A percentile compares a stretch with the other conserved stretches of the same genome.
Evolutionary conservation across 2,113 vertebrate genomes (phyloP).

Genomic region (Tautogolabrus adspersus): DNA sequence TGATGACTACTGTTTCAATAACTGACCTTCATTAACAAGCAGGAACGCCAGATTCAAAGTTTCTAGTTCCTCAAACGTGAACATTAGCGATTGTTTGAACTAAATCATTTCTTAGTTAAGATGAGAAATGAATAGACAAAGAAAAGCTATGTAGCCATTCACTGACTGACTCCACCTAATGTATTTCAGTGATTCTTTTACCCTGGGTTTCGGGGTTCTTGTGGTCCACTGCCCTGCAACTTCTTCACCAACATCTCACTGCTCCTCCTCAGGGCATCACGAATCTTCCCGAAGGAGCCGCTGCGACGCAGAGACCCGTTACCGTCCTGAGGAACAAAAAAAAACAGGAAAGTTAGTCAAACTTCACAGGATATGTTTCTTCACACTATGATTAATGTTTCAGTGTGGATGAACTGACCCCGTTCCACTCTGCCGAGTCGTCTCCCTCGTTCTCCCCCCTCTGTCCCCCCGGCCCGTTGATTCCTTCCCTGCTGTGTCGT

Average conservation of each 20-base stretch:
- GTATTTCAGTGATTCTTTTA: slow-evolving; percentile 54
- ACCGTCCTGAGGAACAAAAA: slow-evolving; percentile 80
- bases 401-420: slow-evolving; percentile 78
- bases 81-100: too few species aligned
- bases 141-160: too few species aligned
- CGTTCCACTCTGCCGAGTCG: slow-evolving; percentile 88
- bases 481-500: slow-evolving; percentile 81
- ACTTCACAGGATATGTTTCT: neutral
- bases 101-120: too few species aligned
- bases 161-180: too few species aligned
- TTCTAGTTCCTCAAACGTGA: too few species aligned
- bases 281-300: slow-evolving; percentile 90
- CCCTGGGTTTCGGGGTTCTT: slow-evolving; percentile 89
- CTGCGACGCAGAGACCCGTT: slow-evolving; percentile 88
- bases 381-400: too few species aligned
- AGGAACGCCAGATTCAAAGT: too few species aligned
- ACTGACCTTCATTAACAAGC: too few species aligned
- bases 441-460: slow-evolving; percentile 81
- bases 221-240: slow-evolving; percentile 88
- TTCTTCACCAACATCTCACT: slow-evolving; percentile 95
- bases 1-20: too few species aligned
- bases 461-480: slow-evolving; percentile 41
- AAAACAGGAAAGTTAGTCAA: neutral
- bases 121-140: too few species aligned
- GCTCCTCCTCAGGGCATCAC: slow-evolving; percentile 89